Base-by-base conservation (phyloP, 2,888 invertebrate genomes). In the Orthosia cruda region DNA sequence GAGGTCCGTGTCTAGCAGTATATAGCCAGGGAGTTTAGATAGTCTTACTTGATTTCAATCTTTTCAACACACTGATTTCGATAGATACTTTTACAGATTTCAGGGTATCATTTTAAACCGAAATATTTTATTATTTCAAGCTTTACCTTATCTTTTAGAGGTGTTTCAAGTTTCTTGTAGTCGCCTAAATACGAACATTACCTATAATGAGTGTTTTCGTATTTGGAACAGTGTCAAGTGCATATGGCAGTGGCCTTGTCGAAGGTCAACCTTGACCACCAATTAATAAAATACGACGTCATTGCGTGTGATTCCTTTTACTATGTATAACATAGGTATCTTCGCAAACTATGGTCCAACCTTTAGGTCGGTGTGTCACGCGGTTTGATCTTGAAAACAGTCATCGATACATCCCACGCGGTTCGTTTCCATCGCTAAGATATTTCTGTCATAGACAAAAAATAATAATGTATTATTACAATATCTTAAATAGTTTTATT, bases 401-500 rank as follows among this genome's bases (percentile, higher is more conserved):
- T 87, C 87, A 87, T 86, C 82, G 68, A 70, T 74, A 80, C 83
- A 74, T 63, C 86, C 86, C 86, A 87, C 86, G 74, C 83, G 59
- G 72, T 73, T 74, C 66, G 59, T 70, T 72, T 83, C 72, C 79
- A 77, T 54, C 23, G 70, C 74, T 63, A 75, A 80, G 64, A 83
- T 82, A 81, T 82, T 79, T 83, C 67, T 79, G 74, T 64, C 74
- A 62, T 80, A 64, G 63, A 71, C 80, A 83, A 87, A 87, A 87
- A 86, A 82, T 61, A 20, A 82, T 80, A 76, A 74, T 57, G 32
- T 77, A 63, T 59, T 67, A 73, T 65, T 67, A 78, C 49, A 45
- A 50, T 61, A 23, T 73, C 64, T 72, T 77, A 67, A 58, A 83
- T 85, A 67, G 85, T 82, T 84, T 79, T 84, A 85, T 87, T 87